phyloP scores from a whole-genome alignment of 1,140 invertebrate species.

The Drosophila funebris region DNA sequence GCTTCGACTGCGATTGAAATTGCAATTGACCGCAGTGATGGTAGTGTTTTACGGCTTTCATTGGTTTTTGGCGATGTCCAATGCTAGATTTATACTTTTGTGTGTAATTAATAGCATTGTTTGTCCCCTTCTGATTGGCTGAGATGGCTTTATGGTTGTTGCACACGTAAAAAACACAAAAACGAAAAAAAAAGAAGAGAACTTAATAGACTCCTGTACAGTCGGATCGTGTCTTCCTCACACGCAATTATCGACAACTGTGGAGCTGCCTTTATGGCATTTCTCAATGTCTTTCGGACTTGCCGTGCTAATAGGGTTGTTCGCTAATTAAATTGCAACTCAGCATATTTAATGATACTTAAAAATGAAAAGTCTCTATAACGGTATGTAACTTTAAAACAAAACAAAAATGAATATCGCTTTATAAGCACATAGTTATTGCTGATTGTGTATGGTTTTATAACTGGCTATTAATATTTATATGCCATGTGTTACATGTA shows the following conservation, averaged over 20 bases:
- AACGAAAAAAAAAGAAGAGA: too few relatives aligned
- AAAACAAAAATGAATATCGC: neutral
- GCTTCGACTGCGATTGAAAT: neutral
- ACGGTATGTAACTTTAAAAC: constrained; percentile 3
- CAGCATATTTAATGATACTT: constrained; percentile 30
- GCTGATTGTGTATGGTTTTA: neutral
- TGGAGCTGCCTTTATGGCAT: constrained; percentile 35
- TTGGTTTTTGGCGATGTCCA: constrained; percentile 42
- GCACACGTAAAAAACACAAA: constrained; percentile 12
- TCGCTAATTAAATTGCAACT: constrained; percentile 64
- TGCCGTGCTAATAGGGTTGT: constrained; percentile 62
- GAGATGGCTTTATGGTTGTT: constrained; percentile 50
- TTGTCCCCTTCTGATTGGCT: constrained; percentile 45
- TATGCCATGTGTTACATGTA: neutral
- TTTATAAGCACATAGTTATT: neutral
- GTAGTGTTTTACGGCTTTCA: constrained; percentile 46
- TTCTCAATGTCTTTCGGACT: neutral
- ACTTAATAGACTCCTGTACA: too few relatives aligned
- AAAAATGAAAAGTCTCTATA: neutral
- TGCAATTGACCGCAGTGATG: constrained; percentile 11
- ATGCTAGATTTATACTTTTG: constrained; percentile 61
- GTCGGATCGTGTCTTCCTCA: neutral
- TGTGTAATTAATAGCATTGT: constrained; percentile 69
- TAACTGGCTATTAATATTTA: neutral
- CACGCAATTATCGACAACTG: constrained; percentile 52